Percentiles rank a stretch among this genome's conserved stretches.
Conservation (phyloP, 2,888 invertebrate species). For the Drosophila anceps region DNA sequence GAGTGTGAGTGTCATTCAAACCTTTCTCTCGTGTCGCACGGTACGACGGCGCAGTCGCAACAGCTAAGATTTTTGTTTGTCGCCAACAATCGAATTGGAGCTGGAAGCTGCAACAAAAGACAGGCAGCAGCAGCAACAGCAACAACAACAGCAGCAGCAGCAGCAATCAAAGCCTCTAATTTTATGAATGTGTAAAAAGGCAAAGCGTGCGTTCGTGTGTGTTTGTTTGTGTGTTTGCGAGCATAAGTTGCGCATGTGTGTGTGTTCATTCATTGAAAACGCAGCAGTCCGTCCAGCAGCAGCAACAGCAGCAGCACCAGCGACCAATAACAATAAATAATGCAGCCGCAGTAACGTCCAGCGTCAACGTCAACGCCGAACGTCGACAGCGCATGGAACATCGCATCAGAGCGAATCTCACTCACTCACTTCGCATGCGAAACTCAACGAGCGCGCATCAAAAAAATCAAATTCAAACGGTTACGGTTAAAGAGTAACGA, state of each 20-base stretch:
- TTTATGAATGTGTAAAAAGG: conserved; percentile 68
- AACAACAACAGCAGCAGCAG: conserved; percentile 25
- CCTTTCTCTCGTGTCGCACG: conserved; percentile 82
- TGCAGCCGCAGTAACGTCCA: conserved; percentile 61
- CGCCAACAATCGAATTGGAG: conserved; percentile 57
- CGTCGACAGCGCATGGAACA: conserved; percentile 43
- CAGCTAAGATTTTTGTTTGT: conserved; percentile 52
- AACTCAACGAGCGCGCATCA: conserved; percentile 80
- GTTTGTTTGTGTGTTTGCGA: conserved; percentile 21
- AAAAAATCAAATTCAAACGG: conserved; percentile 69
- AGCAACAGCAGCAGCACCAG: too few relatives aligned
- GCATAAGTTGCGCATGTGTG: conserved; percentile 5
- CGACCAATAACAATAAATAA: conserved; percentile 57
- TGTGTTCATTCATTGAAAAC: conserved; percentile 75
- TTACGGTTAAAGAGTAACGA: conserved; percentile 63
- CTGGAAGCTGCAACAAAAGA: conserved; percentile 48
- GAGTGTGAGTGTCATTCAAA: conserved; percentile 84
- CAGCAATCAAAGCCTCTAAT: conserved; percentile 65
- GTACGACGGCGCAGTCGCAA: conserved; percentile 52
- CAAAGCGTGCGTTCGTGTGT: conserved; percentile 27
- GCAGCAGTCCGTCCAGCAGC: conserved; percentile 43
- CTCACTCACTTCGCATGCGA: conserved; percentile 72
- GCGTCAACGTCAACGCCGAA: conserved; percentile 36
- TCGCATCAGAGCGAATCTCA: conserved; percentile 56
- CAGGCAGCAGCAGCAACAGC: conserved; percentile 48